Base-by-base conservation (phyloP, 2,113 vertebrate species). In the Halcyon malimbica region DNA sequence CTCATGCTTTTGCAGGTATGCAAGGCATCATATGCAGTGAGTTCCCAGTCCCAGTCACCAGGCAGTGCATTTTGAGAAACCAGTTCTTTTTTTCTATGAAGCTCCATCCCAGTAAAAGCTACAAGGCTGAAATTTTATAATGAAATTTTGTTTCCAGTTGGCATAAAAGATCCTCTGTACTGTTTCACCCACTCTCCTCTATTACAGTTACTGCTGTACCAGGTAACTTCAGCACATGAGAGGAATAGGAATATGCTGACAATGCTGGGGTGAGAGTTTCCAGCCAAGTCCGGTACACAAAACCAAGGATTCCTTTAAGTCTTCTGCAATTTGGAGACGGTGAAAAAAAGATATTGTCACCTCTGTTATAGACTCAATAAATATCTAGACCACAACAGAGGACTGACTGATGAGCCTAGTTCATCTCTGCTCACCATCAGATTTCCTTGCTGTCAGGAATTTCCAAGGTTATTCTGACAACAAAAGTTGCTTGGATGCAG, bases 381-480 rank as follows among this genome's bases (percentile, higher is more conserved):
- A 89, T 84, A 95, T 24, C 44, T 41, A 62, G 29, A 57, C 35
- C 37, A 78, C 33, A 79, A 35, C 44, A 60, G 64, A 37, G 18
- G 28, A 77, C 28, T 16, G 62, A 39, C n/a, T 90, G 75, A 83
- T 81, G 74, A 90, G 33, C 13, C 79, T 70, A 42, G 46, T 54
- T 90, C 64, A 81, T 83, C 68, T 90, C 46, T 64, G 42, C 68
- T 87, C 35, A 53, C 39, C 12, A 0, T n/a, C 54, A 90, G 18
- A 64, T 83, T 89, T 93, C 44, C 28, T 93, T 65, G 51, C 44
- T 75, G 35, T 90, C 82, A 83, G 63, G 81, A 85, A 87, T 85
- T 93, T 94, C 64, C 92, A 92, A 93, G 90, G 85, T 90, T 92
- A 96, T 93, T 95, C 88, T 78, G 60, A 94, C 73, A 80, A 86